Evolutionary conservation across 2,113 vertebrate species (phyloP), one percentile per base, ranked within the genome.

Genomic region (Engraulis encrasicolus): DNA sequence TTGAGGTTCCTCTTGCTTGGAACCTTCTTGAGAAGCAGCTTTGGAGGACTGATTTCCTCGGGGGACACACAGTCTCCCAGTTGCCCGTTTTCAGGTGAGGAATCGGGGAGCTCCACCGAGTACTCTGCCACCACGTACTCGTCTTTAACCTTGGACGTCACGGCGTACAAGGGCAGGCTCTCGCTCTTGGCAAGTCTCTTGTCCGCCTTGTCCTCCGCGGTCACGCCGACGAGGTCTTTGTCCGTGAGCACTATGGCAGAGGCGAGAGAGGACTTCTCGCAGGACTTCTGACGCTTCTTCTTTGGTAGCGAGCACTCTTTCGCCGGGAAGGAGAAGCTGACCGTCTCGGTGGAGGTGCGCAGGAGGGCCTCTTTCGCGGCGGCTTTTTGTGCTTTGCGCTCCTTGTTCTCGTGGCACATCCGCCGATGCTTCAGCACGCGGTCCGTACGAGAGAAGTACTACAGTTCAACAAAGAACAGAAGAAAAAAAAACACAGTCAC

Each of bases 391-490:
- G 92, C 92, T 89, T 97, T 99, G 91, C 96, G 96, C 88, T 99
- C 97, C 19, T 97, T 95, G 92, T 98, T 99, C 92, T 99, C 97
- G 87, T 99, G 98, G 96, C 98, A 99, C 98, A 99, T 99, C 84
- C 98, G 96, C 91, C 99, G 98, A 93, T 99, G 98, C 93, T 99
- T 99, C 92, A 99, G 93, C 82, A 99, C 98, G 82, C 98, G 95
- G 91, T 99, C 98, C 9, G 98, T 99, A 94, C 98, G 97, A 90
- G 98, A 99, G 93, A 99, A 99, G 94, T 96, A 99, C 98, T 99
- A 93, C 78, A 82, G 80, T 37, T 49, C 58, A 81, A 58, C 34
- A 23, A 27, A 4, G n/a, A n/a, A n/a, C n/a, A 86, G 37, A 83
- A 88, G 34, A 11, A 6, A 78, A 11, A 45, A 50, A 31, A 1